Conservation (phyloP, 2,888 invertebrate species). For the Laothoe populi region DNA sequence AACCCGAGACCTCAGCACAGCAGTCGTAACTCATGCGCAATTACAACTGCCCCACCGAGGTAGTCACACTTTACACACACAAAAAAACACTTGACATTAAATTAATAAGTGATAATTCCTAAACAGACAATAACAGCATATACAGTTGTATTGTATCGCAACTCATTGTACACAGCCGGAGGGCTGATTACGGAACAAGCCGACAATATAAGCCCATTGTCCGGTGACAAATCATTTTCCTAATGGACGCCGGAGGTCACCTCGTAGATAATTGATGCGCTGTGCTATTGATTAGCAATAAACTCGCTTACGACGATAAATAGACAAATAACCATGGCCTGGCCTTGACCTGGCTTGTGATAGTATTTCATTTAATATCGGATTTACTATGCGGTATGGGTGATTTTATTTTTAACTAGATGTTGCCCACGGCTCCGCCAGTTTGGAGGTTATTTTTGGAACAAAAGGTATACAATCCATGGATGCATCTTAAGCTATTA, state of each 20-base stretch:
- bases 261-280: constrained; percentile 2
- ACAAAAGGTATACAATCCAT: too few relatives aligned
- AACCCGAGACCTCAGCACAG: too few relatives aligned
- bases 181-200: neutral
- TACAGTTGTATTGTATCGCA: neutral
- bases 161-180: neutral
- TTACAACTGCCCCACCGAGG: too few relatives aligned
- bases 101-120: neutral
- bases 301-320: neutral
- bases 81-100: too few relatives aligned
- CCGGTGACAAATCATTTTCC: constrained; percentile 8
- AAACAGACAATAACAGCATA: neutral
- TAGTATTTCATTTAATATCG: neutral
- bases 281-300: constrained; percentile 18
- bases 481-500: too few relatives aligned
- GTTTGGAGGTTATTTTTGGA: too few relatives aligned
- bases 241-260: constrained; percentile 17
- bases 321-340: neutral
- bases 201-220: constrained; percentile 7
- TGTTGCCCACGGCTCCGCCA: too few relatives aligned
- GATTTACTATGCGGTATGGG: neutral
- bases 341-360: constrained; percentile 5
- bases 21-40: too few relatives aligned
- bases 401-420: too few relatives aligned
- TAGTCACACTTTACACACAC: too few relatives aligned